phyloP scores from a whole-genome alignment of 2,113 vertebrate species.

The Clarias macrocephalus region DNA sequence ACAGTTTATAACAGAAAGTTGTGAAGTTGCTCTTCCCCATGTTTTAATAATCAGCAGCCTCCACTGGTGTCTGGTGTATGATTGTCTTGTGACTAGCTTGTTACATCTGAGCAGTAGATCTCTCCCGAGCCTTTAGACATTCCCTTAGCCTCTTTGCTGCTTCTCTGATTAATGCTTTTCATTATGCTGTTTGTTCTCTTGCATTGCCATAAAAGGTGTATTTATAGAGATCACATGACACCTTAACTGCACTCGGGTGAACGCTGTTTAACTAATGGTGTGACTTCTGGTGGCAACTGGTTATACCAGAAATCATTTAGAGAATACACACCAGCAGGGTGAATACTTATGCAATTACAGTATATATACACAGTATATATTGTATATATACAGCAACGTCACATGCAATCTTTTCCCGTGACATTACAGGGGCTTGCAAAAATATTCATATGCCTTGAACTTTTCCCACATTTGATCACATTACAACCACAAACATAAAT shows the following conservation, averaged over 20 bases:
- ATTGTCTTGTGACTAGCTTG: background rate
- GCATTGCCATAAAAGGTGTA: background rate
- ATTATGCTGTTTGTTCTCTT: background rate
- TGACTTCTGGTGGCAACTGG: background rate
- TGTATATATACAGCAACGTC: too few species aligned
- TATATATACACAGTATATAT: too few species aligned
- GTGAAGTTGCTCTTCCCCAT: background rate
- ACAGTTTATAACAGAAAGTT: background rate
- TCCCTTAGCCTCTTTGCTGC: background rate
- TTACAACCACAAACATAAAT: too few species aligned
- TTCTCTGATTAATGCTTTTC: background rate
- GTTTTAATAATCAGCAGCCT: background rate
- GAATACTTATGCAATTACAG: background rate
- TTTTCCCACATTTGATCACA: too few species aligned
- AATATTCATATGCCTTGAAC: too few species aligned
- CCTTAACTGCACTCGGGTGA: background rate
- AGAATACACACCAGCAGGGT: background rate
- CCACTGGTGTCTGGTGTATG: background rate
- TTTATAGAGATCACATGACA: background rate
- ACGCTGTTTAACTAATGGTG: too few species aligned
- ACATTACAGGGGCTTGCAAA: too few species aligned
- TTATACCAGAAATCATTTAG: background rate
- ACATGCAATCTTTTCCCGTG: too few species aligned
- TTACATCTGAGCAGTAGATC: background rate
- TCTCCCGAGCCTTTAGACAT: too few species aligned